phyloP scores from a whole-genome alignment of 2,888 invertebrate genomes.

The Cheilosia variabilis region DNA sequence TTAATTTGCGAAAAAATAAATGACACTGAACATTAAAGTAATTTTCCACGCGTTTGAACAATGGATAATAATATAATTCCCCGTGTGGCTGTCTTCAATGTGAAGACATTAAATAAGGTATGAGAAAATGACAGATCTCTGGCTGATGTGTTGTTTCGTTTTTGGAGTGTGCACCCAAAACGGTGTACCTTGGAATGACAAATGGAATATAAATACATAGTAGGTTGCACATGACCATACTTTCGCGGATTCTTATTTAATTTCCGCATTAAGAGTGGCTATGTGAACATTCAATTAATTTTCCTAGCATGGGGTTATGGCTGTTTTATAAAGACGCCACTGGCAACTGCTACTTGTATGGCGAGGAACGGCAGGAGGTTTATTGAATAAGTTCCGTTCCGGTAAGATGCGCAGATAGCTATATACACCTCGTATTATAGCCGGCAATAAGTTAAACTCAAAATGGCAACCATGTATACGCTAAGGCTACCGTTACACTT shows the following conservation, averaged over 20 bases:
- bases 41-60: conserved; percentile 64
- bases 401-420: background rate
- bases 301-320: conserved; percentile 6
- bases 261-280: conserved; percentile 10
- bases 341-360: background rate
- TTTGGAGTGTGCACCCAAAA: conserved; percentile 33
- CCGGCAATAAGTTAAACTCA: no score
- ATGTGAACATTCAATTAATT: conserved; percentile 15
- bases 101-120: conserved; percentile 16
- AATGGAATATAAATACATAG: conserved; percentile 16
- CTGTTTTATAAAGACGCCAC: background rate
- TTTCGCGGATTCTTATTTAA: background rate
- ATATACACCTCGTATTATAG: no score
- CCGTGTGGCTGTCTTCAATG: conserved; percentile 27
- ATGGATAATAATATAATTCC: conserved; percentile 30
- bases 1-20: conserved; percentile 9
- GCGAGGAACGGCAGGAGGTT: background rate
- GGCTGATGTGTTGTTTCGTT: background rate
- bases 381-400: background rate
- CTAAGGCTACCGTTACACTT: no score
- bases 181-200: conserved; percentile 3
- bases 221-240: conserved; percentile 17
- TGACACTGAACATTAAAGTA: conserved; percentile 18
- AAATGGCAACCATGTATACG: no score
- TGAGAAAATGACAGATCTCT: conserved; percentile 42